Percentiles rank a stretch among this genome's conserved stretches.
Evolutionary conservation across 2,888 invertebrate species (phyloP).

Genomic region (Petrolisthes manimaculis): DNA sequence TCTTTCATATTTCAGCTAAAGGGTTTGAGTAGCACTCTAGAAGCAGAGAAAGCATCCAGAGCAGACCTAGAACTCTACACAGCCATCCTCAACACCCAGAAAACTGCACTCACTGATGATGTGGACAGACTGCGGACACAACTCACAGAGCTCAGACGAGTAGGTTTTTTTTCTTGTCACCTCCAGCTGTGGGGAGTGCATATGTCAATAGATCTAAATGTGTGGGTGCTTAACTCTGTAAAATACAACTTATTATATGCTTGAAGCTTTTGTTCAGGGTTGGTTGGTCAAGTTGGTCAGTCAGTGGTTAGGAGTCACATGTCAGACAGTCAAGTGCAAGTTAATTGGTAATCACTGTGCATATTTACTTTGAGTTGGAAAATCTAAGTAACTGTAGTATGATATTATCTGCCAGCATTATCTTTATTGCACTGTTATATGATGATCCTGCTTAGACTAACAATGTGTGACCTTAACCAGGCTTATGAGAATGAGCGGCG

Average conservation of each 20-base stretch:
- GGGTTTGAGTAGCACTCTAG: conserved; percentile 70
- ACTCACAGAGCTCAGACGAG: conserved; percentile 66
- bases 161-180: background rate
- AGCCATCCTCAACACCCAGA: conserved; percentile 73
- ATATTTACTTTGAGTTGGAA: background rate
- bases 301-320: no score
- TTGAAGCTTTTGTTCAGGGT: no score
- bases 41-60: conserved; percentile 71
- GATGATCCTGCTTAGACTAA: background rate
- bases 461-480: background rate
- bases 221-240: no score
- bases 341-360: no score
- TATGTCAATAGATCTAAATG: no score
- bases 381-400: background rate
- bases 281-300: no score
- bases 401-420: background rate
- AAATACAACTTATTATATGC: no score
- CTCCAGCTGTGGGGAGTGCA: no score
- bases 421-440: background rate
- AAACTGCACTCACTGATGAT: conserved; percentile 72
- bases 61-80: conserved; percentile 73
- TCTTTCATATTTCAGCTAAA: conserved; percentile 69
- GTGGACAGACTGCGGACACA: conserved; percentile 69
- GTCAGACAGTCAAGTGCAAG: no score
- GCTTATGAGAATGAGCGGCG: conserved; percentile 70